A percentile compares a stretch with the other conserved stretches of the same genome.
Conservation (phyloP, 2,113 vertebrate species). For the Elaphurus davidianus region DNA sequence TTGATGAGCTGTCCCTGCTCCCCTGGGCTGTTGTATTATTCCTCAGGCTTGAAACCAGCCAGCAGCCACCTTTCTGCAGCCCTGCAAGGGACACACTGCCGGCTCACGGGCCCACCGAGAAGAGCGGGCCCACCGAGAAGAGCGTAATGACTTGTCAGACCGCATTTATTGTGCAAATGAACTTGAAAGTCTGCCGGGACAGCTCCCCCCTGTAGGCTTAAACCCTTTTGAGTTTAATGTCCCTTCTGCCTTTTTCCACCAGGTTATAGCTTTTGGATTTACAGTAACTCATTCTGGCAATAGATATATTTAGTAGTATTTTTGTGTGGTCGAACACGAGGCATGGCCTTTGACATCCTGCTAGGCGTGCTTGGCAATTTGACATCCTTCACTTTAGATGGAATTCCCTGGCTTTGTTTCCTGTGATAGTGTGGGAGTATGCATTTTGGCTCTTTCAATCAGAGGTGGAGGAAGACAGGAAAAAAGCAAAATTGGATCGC, state of each 20-base stretch:
- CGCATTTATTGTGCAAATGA: slow-evolving; percentile 73
- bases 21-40: neutral
- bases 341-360: slow-evolving; percentile 50
- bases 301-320: slow-evolving; percentile 42
- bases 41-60: neutral
- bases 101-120: neutral
- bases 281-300: neutral
- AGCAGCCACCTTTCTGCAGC: slow-evolving; percentile 13
- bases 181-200: slow-evolving; percentile 50
- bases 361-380: neutral
- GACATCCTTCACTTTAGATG: slow-evolving; percentile 51
- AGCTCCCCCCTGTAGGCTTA: slow-evolving; percentile 54
- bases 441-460: slow-evolving; percentile 3
- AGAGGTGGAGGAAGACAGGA: slow-evolving; percentile 47
- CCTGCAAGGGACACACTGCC: accelerated
- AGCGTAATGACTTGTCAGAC: slow-evolving; percentile 74
- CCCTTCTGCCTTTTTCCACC: neutral
- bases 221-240: neutral
- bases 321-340: slow-evolving; percentile 8
- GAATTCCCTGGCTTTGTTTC: slow-evolving; percentile 62
- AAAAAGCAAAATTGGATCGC: slow-evolving; percentile 38
- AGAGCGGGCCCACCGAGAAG: slow-evolving; percentile 53
- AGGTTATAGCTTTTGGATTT: slow-evolving; percentile 17
- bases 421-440: slow-evolving; percentile 45
- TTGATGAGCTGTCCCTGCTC: neutral